Conservation (phyloP, 37 sponge, comb jelly and placozoan species). For the Halisarca cf. caerulea region DNA sequence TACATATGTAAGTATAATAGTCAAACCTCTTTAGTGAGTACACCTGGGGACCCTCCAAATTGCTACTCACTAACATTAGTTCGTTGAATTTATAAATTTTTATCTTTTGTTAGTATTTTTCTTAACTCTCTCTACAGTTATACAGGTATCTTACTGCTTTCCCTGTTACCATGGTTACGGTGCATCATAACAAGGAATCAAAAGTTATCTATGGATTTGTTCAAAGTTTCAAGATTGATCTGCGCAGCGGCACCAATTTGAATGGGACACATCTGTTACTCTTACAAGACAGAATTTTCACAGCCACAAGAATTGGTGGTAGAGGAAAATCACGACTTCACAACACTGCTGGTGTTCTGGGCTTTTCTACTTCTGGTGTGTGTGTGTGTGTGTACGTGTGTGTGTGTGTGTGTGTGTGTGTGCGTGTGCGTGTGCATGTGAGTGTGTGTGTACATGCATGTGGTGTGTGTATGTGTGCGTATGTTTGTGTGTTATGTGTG, state of each 20-base stretch:
- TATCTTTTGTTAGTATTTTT: too few species aligned
- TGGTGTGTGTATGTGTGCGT: not conserved
- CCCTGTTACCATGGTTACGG: not conserved
- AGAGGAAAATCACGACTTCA: not conserved
- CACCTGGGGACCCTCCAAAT: too few species aligned
- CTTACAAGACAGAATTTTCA: not conserved
- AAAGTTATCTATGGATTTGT: not conserved
- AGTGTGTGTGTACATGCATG: not conserved
- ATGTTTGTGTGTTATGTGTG: not conserved
- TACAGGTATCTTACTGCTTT: not conserved
- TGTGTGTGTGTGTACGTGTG: not conserved
- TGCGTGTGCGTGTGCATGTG: slow-evolving; percentile 15
- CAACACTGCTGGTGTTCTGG: not conserved
- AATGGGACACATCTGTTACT: not conserved
- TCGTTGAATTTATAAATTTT: too few species aligned
- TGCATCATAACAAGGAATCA: not conserved
- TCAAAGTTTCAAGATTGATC: not conserved
- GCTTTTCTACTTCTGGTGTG: not conserved
- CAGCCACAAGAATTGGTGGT: not conserved
- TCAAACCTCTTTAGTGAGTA: too few species aligned
- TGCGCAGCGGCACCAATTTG: not conserved
- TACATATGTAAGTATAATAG: too few species aligned
- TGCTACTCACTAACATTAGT: too few species aligned
- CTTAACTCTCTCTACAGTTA: not conserved
- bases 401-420: not conserved